These are phyloP conservation scores for Panthera leo DNA, from an alignment of 2,113 vertebrate species.

Conservation along the genomic window DNA sequence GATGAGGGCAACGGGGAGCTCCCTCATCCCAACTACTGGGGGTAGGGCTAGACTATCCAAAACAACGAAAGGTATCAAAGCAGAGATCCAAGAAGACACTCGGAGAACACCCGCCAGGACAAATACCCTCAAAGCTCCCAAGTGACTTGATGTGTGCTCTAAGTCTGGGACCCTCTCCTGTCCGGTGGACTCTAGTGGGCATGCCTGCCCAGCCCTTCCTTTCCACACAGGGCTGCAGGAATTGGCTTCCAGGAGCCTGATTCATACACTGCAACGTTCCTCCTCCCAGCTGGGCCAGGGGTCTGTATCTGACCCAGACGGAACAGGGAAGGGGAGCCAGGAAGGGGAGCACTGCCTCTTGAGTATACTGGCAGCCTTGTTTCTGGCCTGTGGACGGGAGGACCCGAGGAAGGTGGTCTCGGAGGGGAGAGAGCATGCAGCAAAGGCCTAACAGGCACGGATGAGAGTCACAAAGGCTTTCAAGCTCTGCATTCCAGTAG, in stretches of 20 bases:
- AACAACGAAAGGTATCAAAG: not conserved
- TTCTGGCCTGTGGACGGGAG: not conserved
- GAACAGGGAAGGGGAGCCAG: too few species aligned
- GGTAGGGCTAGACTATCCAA: not conserved
- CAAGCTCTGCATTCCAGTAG: not conserved
- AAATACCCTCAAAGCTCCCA: not conserved
- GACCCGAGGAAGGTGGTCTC: not conserved
- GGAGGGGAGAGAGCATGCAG: not conserved
- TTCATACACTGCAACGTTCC: too few species aligned
- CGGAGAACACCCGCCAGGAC: not conserved
- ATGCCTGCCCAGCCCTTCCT: not conserved
- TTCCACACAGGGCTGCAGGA: not conserved
- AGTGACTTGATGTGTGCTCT: too few species aligned
- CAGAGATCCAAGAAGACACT: not conserved
- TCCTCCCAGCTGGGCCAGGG: not conserved
- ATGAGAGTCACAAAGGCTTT: too few species aligned
- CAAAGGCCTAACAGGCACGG: not conserved
- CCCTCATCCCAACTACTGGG: too few species aligned
- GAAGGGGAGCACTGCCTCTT: not conserved
- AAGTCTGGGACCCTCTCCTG: not conserved
- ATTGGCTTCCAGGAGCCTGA: not conserved
- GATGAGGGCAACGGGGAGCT: not conserved
- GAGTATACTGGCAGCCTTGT: not conserved
- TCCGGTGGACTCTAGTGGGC: not conserved
- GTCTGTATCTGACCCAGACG: accelerated